phyloP scores from a whole-genome alignment of 2,888 invertebrate species.

The Mesoligia furuncula region DNA sequence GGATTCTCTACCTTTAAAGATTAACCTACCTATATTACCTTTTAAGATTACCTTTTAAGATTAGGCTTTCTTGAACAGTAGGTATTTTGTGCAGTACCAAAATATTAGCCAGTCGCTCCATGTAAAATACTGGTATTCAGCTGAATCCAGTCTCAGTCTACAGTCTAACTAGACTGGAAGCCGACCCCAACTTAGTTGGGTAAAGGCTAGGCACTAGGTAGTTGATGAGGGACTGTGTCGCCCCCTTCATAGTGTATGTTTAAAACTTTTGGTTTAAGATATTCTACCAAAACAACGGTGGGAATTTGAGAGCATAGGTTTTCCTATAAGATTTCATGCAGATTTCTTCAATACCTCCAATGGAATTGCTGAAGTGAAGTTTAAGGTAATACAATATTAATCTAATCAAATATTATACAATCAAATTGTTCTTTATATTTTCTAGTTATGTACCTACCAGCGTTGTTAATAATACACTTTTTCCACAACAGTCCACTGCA shows the following conservation, averaged over 20 bases:
- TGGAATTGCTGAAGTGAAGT: constrained; percentile 34
- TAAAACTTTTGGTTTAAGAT: constrained; percentile 21
- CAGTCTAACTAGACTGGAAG: too few relatives aligned
- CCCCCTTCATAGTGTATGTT: neutral
- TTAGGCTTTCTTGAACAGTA: too few relatives aligned
- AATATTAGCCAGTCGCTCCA: neutral
- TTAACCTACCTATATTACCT: too few relatives aligned
- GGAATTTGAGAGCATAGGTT: constrained; percentile 9
- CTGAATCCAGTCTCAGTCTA: too few relatives aligned
- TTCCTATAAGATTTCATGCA: constrained; percentile 1
- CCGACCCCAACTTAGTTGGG: too few relatives aligned
- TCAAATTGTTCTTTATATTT: neutral
- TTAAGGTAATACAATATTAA: constrained; percentile 33
- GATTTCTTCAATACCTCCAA: neutral
- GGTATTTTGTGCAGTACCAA: neutral
- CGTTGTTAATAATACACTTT: too few relatives aligned
- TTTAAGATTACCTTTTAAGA: too few relatives aligned
- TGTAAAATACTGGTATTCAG: too few relatives aligned
- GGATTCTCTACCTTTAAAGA: neutral
- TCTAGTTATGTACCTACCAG: neutral
- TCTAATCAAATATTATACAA: too few relatives aligned
- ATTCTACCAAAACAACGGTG: constrained; percentile 11
- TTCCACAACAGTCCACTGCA: neutral
- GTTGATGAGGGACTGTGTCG: too few relatives aligned
- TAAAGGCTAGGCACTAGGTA: too few relatives aligned